Conservation (phyloP, 2,888 invertebrate genomes). For the Mesoligia furuncula region DNA sequence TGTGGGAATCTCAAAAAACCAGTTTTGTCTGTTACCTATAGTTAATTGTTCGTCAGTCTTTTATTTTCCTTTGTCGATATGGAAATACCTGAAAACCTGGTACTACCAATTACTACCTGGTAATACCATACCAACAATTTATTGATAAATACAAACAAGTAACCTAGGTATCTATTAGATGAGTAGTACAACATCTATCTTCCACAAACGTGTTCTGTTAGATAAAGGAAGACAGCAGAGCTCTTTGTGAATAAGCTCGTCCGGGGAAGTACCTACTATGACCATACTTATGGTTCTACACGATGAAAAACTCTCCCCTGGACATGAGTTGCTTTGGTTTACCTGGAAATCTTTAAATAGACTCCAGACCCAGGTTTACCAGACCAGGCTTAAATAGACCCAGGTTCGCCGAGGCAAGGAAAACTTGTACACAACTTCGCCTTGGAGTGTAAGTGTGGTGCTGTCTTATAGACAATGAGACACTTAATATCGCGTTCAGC, state of each 20-base stretch:
- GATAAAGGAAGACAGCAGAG: not conserved
- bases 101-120: no score
- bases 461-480: no score
- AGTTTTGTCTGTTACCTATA: not conserved
- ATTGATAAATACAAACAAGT: not conserved
- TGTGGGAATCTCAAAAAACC: constrained; percentile 13
- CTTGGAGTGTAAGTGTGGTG: no score
- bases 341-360: not conserved
- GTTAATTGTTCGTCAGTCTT: not conserved
- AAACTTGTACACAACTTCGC: no score
- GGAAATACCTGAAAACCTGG: not conserved
- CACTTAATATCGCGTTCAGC: no score
- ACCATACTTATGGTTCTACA: not conserved
- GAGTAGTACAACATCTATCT: not conserved
- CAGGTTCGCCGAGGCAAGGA: no score
- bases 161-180: not conserved
- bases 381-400: no score
- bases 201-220: not conserved
- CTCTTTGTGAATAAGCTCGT: not conserved
- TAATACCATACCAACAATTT: no score
- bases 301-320: no score
- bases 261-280: not conserved
- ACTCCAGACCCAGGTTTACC: no score
- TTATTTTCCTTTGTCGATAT: constrained; percentile 21
- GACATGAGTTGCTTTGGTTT: not conserved